Evolutionary conservation across 2,113 vertebrate genomes (phyloP).

Genomic region (Mesoclemmys tuberculata): DNA sequence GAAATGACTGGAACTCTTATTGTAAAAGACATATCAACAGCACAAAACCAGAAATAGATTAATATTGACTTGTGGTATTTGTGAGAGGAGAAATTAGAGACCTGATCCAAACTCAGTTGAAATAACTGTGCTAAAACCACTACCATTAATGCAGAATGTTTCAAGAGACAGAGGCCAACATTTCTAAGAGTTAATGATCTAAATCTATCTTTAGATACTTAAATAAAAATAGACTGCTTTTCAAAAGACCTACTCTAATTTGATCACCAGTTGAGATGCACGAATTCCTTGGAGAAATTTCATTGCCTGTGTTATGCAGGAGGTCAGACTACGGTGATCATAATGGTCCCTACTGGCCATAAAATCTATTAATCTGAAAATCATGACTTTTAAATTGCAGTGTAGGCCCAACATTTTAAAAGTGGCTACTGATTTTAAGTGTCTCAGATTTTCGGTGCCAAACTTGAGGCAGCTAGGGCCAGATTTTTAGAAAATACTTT

Average conservation of each 20-base stretch:
- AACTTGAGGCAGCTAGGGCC: not conserved
- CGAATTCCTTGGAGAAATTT: not conserved
- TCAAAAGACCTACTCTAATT: not conserved
- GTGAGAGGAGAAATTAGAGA: not conserved
- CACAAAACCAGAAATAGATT: not conserved
- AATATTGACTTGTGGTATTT: not conserved
- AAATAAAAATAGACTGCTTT: not conserved
- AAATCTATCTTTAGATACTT: not conserved
- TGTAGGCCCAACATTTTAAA: not conserved
- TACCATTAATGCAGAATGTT: not conserved
- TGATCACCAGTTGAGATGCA: not conserved
- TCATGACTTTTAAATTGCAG: not conserved
- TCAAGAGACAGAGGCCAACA: rapidly evolving
- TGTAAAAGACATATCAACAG: not conserved
- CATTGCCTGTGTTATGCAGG: not conserved
- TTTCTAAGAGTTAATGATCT: not conserved
- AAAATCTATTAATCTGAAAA: not conserved
- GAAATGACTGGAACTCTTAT: not conserved
- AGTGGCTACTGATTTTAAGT: not conserved
- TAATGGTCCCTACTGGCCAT: not conserved
- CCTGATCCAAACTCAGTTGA: not conserved
- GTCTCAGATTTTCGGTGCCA: not conserved
- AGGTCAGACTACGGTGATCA: not conserved
- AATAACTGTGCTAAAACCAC: not conserved
- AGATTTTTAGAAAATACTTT: not conserved